Evolutionary conservation across 2,888 invertebrate species (phyloP).

Genomic region (Masnerella sp.): DNA sequence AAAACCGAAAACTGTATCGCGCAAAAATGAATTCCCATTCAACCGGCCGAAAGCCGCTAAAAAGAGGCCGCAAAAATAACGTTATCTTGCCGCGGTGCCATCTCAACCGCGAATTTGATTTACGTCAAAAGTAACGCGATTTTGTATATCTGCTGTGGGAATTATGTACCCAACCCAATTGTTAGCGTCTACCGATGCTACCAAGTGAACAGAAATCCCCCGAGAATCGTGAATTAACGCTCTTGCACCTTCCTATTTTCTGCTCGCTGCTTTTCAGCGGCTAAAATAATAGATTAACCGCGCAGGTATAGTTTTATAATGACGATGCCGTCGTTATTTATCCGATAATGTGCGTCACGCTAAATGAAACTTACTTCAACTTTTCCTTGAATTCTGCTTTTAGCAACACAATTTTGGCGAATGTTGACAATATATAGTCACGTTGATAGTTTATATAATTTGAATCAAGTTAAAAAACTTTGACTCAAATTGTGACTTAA

Average conservation of each 20-base stretch:
- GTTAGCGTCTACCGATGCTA: conserved; percentile 33
- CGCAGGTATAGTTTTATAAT: conserved; percentile 21
- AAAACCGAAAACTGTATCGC: not conserved
- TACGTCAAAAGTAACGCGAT: conserved; percentile 17
- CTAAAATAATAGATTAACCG: conserved; percentile 38
- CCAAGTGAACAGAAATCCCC: conserved; percentile 33
- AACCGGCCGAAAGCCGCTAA: not conserved
- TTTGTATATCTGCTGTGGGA: conserved; percentile 24
- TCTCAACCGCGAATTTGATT: conserved; percentile 23
- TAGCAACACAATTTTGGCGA: too few relatives aligned
- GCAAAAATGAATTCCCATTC: not conserved
- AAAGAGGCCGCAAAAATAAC: conserved; percentile 1
- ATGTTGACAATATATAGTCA: too few relatives aligned
- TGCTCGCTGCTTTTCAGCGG: conserved; percentile 27
- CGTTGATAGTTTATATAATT: too few relatives aligned
- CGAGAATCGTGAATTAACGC: conserved; percentile 37
- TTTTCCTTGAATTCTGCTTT: not conserved
- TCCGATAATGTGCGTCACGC: not conserved
- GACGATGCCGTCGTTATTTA: conserved; percentile 11
- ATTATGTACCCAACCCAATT: conserved; percentile 32
- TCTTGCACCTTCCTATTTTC: conserved; percentile 39
- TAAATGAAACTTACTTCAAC: not conserved
- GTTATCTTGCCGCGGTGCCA: not conserved
- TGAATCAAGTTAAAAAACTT: not conserved
- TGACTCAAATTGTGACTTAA: too few relatives aligned